Percentiles rank a stretch among this genome's conserved stretches.
These are phyloP conservation scores for Drepanosiphum platanoidis DNA, from an alignment of 2,888 invertebrate species.

Conservation along the genomic window DNA sequence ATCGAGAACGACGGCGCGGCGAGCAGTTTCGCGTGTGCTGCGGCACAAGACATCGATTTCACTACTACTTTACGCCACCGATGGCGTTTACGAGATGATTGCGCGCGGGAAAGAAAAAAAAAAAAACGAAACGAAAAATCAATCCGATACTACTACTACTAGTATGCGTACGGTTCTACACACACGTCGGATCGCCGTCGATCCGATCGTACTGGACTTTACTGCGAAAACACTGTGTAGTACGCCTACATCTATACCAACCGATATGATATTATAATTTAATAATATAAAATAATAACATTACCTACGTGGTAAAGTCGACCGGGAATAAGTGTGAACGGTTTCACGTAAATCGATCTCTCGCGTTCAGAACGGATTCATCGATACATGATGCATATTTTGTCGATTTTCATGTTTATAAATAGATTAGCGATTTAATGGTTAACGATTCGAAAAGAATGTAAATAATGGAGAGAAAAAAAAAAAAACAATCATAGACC, in stretches of 20 bases:
- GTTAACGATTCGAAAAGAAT: too few species aligned
- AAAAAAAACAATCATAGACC: neutral
- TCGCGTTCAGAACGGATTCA: neutral
- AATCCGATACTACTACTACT: neutral
- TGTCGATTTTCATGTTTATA: neutral
- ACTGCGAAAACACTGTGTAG: neutral
- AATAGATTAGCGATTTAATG: neutral
- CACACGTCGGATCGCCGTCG: neutral
- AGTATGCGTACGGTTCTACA: neutral
- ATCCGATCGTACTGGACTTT: neutral
- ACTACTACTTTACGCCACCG: too few species aligned
- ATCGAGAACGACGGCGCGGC: too few species aligned
- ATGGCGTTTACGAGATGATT: too few species aligned
- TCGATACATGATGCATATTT: too few species aligned
- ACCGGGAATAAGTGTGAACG: neutral
- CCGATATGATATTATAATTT: neutral
- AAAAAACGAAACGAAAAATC: neutral
- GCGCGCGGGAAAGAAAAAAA: too few species aligned
- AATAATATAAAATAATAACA: neutral
- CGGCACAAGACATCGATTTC: too few species aligned
- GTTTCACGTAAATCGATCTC: neutral
- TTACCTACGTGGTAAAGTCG: neutral
- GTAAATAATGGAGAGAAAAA: neutral
- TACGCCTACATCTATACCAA: neutral
- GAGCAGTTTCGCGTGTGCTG: too few species aligned